These are phyloP conservation scores for Masticophis lateralis DNA, from an alignment of 2,797 vertebrate genomes.

Conservation along the genomic window DNA sequence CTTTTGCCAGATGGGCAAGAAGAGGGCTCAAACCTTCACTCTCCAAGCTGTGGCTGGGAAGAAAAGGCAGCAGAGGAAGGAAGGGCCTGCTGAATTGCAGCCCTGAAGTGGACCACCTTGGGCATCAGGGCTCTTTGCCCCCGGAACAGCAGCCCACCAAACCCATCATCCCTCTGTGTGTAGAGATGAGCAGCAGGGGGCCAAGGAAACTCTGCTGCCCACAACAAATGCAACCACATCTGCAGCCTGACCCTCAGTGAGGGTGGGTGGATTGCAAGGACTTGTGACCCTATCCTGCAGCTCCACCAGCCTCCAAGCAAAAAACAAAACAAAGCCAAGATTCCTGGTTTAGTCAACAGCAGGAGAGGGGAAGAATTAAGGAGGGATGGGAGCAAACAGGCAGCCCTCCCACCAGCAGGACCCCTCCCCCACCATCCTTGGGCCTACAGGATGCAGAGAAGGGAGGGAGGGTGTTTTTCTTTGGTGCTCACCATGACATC, in stretches of 20 bases:
- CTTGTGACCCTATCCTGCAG: not conserved
- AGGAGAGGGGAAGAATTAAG: not conserved
- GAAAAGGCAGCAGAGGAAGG: not conserved
- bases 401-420: too few species aligned
- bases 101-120: not conserved
- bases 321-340: not conserved
- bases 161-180: not conserved
- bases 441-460: not conserved
- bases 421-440: not conserved
- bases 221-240: not conserved
- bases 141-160: not conserved
- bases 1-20: not conserved
- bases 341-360: not conserved
- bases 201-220: not conserved
- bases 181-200: not conserved
- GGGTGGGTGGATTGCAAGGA: not conserved
- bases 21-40: not conserved
- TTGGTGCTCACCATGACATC: accelerated
- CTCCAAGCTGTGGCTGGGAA: not conserved
- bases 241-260: not conserved
- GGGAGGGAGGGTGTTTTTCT: not conserved
- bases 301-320: not conserved
- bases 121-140: not conserved
- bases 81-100: not conserved
- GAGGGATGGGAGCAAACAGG: not conserved